Evolutionary conservation across 1,140 invertebrate species (phyloP).

Genomic region (Mamestra configurata): DNA sequence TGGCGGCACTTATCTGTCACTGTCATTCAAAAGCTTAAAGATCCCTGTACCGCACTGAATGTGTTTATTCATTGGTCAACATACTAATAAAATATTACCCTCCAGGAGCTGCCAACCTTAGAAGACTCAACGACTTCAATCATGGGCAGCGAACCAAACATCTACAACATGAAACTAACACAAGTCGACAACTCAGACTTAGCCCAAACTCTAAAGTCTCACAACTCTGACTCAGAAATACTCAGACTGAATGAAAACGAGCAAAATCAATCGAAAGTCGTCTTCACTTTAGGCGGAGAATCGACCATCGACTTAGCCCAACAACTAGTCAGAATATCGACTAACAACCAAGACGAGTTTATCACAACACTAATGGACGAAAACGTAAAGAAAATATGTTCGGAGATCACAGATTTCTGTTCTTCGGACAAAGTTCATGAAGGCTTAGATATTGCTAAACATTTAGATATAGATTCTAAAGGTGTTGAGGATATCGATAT

Average conservation of each 20-base stretch:
- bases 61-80: too few species aligned
- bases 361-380: slow-evolving; percentile 63
- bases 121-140: slow-evolving; percentile 82
- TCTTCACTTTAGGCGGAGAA: slow-evolving; percentile 76
- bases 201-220: slow-evolving; percentile 68
- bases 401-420: slow-evolving; percentile 76
- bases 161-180: slow-evolving; percentile 78
- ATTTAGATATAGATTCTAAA: slow-evolving; percentile 66
- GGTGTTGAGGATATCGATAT: slow-evolving; percentile 73
- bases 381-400: slow-evolving; percentile 77
- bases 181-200: slow-evolving; percentile 57
- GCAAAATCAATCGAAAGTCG: slow-evolving; percentile 61
- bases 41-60: too few species aligned
- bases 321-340: slow-evolving; percentile 76
- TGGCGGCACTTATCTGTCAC: too few species aligned
- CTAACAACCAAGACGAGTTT: slow-evolving; percentile 75
- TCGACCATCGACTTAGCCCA: slow-evolving; percentile 49
- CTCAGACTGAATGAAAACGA: slow-evolving; percentile 55
- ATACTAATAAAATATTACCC: slow-evolving; percentile 29
- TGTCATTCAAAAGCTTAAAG: too few species aligned
- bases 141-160: slow-evolving; percentile 85
- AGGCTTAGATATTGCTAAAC: slow-evolving; percentile 63
- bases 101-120: slow-evolving; percentile 72
- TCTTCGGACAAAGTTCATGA: slow-evolving; percentile 58
- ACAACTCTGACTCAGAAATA: slow-evolving; percentile 84